Percentiles rank a stretch among this genome's conserved stretches.
Conservation (phyloP, 1,140 invertebrate species). For the Artemia franciscana region DNA sequence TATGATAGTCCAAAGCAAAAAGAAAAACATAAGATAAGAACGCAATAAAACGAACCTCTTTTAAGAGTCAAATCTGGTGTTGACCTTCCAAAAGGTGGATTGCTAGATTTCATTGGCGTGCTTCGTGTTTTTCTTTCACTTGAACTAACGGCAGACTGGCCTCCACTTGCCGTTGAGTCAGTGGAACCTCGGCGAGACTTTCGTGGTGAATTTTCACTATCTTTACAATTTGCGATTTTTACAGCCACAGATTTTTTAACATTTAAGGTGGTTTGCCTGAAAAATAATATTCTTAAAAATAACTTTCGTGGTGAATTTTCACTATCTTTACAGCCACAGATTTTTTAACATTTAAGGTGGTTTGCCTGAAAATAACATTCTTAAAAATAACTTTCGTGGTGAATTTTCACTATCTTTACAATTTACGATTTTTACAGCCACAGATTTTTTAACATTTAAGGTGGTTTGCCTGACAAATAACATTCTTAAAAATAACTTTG, state of each 20-base stretch:
- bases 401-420: neutral
- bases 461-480: neutral
- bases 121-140: neutral
- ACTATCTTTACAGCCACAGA: too few species aligned
- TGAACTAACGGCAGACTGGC: neutral
- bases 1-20: too few species aligned
- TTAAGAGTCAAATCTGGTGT: too few species aligned
- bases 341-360: too few species aligned
- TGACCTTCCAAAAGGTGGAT: neutral
- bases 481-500: too few species aligned
- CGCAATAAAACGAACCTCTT: too few species aligned
- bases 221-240: neutral
- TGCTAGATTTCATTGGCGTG: neutral
- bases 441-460: neutral
- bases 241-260: neutral
- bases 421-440: neutral
- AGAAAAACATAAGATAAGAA: too few species aligned
- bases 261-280: neutral
- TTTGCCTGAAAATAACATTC: too few species aligned
- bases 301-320: too few species aligned
- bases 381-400: neutral
- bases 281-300: neutral
- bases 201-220: neutral
- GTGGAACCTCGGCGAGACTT: neutral
- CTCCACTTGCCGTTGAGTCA: neutral